Evolutionary conservation across 2,113 vertebrate species (phyloP).

Genomic region (Chauna torquata): DNA sequence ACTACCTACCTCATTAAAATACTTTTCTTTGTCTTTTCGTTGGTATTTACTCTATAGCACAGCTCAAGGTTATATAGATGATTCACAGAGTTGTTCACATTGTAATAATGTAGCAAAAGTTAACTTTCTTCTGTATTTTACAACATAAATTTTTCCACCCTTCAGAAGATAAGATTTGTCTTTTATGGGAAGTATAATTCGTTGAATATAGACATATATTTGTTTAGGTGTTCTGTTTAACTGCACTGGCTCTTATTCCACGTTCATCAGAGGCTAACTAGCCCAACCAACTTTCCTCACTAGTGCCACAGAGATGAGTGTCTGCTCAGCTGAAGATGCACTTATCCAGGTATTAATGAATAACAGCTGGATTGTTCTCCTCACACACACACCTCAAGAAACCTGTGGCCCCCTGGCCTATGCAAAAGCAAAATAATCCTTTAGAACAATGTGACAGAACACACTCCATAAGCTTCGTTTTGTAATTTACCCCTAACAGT

Average conservation of each 20-base stretch:
- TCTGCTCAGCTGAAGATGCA: background rate
- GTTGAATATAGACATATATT: background rate
- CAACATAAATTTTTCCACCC: background rate
- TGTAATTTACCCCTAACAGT: background rate
- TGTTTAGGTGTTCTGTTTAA: background rate
- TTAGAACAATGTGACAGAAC: background rate
- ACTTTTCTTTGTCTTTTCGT: background rate
- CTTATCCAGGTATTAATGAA: background rate
- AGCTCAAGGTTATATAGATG: background rate
- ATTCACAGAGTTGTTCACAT: background rate
- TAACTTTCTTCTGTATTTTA: background rate
- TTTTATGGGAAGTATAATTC: background rate
- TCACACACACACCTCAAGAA: background rate
- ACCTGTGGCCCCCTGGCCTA: background rate
- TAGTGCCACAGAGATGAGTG: background rate
- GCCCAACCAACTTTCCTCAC: background rate
- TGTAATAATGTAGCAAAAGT: background rate
- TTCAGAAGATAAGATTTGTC: background rate
- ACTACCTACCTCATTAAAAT: background rate
- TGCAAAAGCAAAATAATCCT: background rate
- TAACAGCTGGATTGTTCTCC: background rate
- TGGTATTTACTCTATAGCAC: background rate
- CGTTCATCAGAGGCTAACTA: background rate
- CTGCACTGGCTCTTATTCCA: background rate
- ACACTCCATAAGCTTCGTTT: background rate